Base-by-base conservation (phyloP, 2,888 invertebrate genomes). In the Drosophila antonietae region DNA sequence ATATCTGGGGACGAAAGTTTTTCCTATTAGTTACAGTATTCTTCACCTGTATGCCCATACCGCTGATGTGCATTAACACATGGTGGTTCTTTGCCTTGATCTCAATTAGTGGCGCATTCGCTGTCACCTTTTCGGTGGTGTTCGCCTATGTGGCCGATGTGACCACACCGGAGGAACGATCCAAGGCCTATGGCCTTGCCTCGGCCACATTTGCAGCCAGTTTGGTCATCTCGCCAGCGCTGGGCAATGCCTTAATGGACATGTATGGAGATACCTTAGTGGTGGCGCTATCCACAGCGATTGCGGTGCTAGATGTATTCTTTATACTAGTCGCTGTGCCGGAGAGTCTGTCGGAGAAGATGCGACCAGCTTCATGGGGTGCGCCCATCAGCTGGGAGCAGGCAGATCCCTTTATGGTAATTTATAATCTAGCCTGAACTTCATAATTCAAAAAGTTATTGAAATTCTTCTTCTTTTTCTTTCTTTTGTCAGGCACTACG, bases 11-110 rank as follows among this genome's bases (percentile, higher is more conserved):
- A 60, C 95, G 99, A 84, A 99, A 99, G 93, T 96, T 99, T 92
- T 99, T 99, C 94, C 95, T 99, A 72, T 95, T 99, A 78, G 96
- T 99, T 91, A 99, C 99, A 58, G 99, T 99, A 90, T 98, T 99
- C 93, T 99, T 99, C 94, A 99, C 99, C 44, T 99, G 99, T 94
- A 97, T 97, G 85, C 99, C 99, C 60, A 99, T 99, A 92, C 99
- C 99, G 62, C 95, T 99, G 73, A 99, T 99, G 98, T 98, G 97
- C 91, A 97, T 99, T 92, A 99, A 99, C 94, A 98, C 99, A 56
- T 99, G 98, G 98, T 99, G 98, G 98, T 99, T 99, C 93, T 99
- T 99, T 94, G 98, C 99, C 69, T 97, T 99, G 96, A 98, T 99
- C 94, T 98, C 98, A 92, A 97, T 99, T 93, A 98, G 98, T 86